These are phyloP conservation scores for Corynorhinus townsendii DNA, from an alignment of 2,113 vertebrate species.

Conservation along the genomic window DNA sequence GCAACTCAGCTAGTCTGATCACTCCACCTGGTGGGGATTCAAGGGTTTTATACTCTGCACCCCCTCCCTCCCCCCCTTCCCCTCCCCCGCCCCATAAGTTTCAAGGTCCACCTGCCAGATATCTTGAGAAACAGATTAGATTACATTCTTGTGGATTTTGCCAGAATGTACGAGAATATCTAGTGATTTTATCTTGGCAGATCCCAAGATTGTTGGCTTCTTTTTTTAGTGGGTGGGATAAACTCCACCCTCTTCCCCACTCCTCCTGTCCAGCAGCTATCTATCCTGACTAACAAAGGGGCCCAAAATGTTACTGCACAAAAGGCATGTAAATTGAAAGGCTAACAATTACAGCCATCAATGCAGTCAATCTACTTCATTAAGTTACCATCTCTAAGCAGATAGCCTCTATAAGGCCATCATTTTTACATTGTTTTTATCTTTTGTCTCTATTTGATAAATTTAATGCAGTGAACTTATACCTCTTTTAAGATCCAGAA, in stretches of 20 bases:
- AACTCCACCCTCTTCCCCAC: neutral
- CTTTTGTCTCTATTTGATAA: neutral
- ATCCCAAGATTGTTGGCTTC: neutral
- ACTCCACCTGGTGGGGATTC: too few relatives aligned
- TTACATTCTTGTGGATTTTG: neutral
- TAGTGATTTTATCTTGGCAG: neutral
- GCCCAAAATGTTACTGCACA: neutral
- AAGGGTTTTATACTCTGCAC: too few relatives aligned
- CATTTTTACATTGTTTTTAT: neutral
- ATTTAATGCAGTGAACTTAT: neutral
- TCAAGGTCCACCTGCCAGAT: neutral
- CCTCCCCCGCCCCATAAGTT: neutral
- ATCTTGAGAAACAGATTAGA: neutral
- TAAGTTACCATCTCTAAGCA: neutral
- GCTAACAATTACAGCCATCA: neutral
- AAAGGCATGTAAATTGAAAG: neutral
- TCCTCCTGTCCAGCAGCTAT: neutral
- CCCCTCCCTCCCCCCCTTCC: too few relatives aligned
- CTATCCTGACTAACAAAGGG: neutral
- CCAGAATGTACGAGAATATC: neutral
- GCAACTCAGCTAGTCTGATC: too few relatives aligned
- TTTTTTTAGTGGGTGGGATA: neutral
- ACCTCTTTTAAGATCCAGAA: neutral
- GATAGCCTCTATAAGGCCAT: neutral
- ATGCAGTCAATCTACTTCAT: neutral